Base-by-base conservation (phyloP, 2,888 invertebrate species). In the Hylaea fasciaria region DNA sequence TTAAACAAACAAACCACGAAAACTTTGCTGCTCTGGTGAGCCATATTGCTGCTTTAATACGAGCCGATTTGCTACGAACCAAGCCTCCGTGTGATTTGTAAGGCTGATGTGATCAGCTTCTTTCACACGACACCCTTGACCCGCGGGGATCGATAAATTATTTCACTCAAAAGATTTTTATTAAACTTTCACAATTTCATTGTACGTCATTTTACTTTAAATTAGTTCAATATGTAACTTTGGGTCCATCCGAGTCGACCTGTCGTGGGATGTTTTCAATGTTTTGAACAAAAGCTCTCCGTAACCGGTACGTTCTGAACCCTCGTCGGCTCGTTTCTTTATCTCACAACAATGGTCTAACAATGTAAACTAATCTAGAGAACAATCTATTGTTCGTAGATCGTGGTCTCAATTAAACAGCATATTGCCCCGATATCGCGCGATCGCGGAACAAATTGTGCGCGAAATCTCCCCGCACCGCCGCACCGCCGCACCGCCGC, bases 361-460 rank as follows among this genome's bases (percentile, higher is more conserved):
- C 65, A 62, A 57, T 66, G 62, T 73, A 69, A 43, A 39, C 44
- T 44, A 48, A 61, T 52, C 56, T 43, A 29, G 13, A 12, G 35
- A 56, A 51, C 61, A 22, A 56, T 61, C 61, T 52, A 60, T 65
- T 64, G 68, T 68, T 60, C 51, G 52, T 61, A 55, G 64, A 62
- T 59, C 52, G 56, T 40, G 70, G 64, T 69, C 72, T 76, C 82
- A 80, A 83, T 82, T 82, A 83, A 80, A 76, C 73, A 74, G 71
- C 76, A 73, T 74, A 73, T 78, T 74, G 75, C 74, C 64, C 60
- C 43, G 64, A 71, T 77, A 78, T 82, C 80, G 73, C 63, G 63
- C 66, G 77, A 83, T 83, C 80, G 80, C 71, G 77, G 77, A 83
- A 84, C 87, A 83, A 88, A 88, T 87, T 85, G 82, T 81, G 77